phyloP scores from a whole-genome alignment of 2,888 invertebrate genomes.

The Hoplodrina ambigua region DNA sequence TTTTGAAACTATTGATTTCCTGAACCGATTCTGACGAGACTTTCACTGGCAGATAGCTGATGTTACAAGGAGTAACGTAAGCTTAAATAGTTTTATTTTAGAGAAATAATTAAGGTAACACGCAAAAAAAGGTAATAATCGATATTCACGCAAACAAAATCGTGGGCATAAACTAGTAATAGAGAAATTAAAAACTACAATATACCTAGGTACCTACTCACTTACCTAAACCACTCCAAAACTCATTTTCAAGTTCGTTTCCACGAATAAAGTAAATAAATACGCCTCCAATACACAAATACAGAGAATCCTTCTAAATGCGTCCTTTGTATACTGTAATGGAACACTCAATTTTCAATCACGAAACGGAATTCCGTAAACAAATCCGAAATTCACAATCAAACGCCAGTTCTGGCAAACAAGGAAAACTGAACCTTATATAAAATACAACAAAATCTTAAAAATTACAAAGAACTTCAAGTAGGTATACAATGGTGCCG shows the following conservation, averaged over 20 bases:
- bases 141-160: too few species aligned
- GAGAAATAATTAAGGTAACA: too few species aligned
- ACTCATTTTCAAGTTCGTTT: conserved; percentile 11
- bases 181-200: too few species aligned
- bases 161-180: too few species aligned
- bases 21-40: too few species aligned
- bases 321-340: conserved; percentile 51
- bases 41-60: too few species aligned
- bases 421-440: conserved; percentile 51
- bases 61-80: too few species aligned
- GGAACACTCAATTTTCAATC: conserved; percentile 69
- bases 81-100: too few species aligned
- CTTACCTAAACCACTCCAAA: background rate
- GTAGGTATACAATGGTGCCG: too few species aligned
- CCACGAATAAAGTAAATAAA: conserved; percentile 21
- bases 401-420: conserved; percentile 54
- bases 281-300: conserved; percentile 29
- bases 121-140: too few species aligned
- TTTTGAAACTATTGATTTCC: too few species aligned
- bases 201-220: background rate
- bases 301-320: conserved; percentile 45
- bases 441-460: conserved; percentile 9
- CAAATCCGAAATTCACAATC: conserved; percentile 55
- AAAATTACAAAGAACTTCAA: background rate
- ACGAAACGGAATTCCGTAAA: conserved; percentile 61